phyloP scores from a whole-genome alignment of 2,113 vertebrate species.

The Agapornis roseicollis region DNA sequence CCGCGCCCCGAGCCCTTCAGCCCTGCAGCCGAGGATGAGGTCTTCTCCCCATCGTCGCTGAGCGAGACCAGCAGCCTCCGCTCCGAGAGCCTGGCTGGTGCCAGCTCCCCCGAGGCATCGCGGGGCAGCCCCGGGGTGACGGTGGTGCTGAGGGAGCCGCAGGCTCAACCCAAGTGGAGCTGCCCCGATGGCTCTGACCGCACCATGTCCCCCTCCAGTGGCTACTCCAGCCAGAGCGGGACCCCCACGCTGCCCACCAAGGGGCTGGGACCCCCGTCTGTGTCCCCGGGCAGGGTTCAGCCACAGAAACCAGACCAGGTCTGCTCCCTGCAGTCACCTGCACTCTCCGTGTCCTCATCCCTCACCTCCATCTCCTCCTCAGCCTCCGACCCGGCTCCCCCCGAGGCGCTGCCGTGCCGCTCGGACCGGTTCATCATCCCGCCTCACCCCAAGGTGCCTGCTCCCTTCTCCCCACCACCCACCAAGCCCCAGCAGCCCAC shows the following conservation, averaged over 20 bases:
- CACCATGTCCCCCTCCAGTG: conserved; percentile 95
- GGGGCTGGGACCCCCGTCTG: conserved; percentile 70
- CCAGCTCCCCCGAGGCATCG: conserved; percentile 38
- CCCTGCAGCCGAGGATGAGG: conserved; percentile 38
- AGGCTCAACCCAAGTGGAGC: conserved; percentile 55
- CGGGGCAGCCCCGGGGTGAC: conserved; percentile 42
- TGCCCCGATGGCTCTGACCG: conserved; percentile 80
- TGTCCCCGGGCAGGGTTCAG: conserved; percentile 79
- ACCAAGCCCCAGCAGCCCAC: conserved; percentile 75
- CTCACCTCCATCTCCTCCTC: conserved; percentile 86
- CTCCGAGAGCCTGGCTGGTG: background rate
- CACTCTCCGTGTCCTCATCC: conserved; percentile 84
- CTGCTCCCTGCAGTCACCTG: conserved; percentile 79
- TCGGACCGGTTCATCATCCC: conserved; percentile 82
- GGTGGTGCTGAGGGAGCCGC: background rate
- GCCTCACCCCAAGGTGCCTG: conserved; percentile 87
- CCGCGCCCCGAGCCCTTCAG: background rate
- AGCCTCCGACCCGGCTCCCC: conserved; percentile 73
- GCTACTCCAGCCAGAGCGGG: conserved; percentile 95
- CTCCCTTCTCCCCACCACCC: conserved; percentile 86
- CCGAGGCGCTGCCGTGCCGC: conserved; percentile 26
- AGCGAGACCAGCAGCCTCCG: conserved; percentile 58
- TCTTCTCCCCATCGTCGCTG: conserved; percentile 20
- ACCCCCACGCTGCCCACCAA: conserved; percentile 88
- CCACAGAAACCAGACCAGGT: conserved; percentile 84